Evolutionary conservation across 2,113 vertebrate genomes (phyloP), one percentile per base, ranked within the genome.

Genomic region (Neoarius graeffei): DNA sequence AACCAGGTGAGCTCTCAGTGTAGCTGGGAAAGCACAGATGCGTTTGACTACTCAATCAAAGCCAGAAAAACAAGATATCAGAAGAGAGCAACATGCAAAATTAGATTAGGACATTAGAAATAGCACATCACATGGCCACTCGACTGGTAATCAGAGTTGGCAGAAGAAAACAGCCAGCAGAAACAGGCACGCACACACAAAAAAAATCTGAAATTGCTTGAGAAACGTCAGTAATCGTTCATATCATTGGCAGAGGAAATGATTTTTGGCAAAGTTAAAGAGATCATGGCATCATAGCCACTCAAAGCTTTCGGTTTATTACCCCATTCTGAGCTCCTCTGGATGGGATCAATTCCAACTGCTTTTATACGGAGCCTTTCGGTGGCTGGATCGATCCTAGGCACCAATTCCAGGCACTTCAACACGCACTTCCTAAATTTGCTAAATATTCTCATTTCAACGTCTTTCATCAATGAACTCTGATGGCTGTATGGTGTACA

Each of bases 311-410:
- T 67, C 77, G 81, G 71, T 62, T 84, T 83, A 87, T 89, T 89
- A 89, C 88, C 88, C 81, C 73, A 73, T 89, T 76, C 74, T 83
- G 62, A 87, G 88, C 60, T 87, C 88, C 30, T 89, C 88, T 87
- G 81, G 88, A 77, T 82, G 73, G 81, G 74, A 87, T 81, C 85
- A 73, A 87, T 87, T 82, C 88, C 81, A 77, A 76, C 57, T 19
- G 88, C 48, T 74, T 76, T 86, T 86, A 81, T 71, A 74, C 56
- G 84, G 56, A 88, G 73, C 57, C 60, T 88, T 64, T 79, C 59
- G 74, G 59, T 84, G 74, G 82, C 83, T 85, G 88, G 88, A 85
- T 48, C 83, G 74, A 74, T 81, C 84, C 87, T 73, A 85, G 42
- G 62, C 52, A 86, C 69, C 84, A 82, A 54, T 62, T 82, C 80